Evolutionary conservation across 1,140 invertebrate species (phyloP).

Genomic region (Rhopalosiphum padi): DNA sequence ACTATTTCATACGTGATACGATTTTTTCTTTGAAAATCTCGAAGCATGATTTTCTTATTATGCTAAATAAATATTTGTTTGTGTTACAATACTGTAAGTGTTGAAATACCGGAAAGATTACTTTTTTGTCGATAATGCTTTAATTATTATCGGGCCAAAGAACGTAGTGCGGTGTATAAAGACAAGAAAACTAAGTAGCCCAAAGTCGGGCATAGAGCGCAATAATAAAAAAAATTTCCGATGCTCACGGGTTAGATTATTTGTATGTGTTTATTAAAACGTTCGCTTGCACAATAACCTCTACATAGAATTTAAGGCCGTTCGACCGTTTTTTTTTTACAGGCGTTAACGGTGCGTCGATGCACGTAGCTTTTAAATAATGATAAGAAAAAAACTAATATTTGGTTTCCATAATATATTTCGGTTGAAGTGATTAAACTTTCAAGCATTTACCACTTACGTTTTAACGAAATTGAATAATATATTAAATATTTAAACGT

Average conservation of each 20-base stretch:
- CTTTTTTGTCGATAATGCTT: neutral
- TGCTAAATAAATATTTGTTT: no score
- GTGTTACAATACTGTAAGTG: neutral
- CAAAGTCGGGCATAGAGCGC: no score
- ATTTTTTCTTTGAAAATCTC: no score
- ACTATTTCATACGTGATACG: no score
- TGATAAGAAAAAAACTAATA: neutral
- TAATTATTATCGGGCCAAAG: neutral
- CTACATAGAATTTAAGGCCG: neutral
- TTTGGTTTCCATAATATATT: conserved; percentile 35
- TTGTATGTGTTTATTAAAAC: neutral
- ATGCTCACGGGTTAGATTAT: neutral
- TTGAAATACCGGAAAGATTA: neutral
- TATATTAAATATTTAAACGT: neutral
- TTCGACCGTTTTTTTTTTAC: neutral
- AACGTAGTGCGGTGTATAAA: no score
- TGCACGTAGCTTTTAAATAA: neutral
- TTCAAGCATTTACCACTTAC: neutral
- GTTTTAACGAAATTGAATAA: conserved; percentile 28
- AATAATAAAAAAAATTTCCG: no score
- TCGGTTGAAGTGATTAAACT: conserved; percentile 37
- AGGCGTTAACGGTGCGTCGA: neutral
- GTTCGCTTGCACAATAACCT: neutral
- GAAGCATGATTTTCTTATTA: no score
- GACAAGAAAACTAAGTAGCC: no score